Conservation (phyloP, 2,113 vertebrate genomes). For the Eulacestoma nigropectus region DNA sequence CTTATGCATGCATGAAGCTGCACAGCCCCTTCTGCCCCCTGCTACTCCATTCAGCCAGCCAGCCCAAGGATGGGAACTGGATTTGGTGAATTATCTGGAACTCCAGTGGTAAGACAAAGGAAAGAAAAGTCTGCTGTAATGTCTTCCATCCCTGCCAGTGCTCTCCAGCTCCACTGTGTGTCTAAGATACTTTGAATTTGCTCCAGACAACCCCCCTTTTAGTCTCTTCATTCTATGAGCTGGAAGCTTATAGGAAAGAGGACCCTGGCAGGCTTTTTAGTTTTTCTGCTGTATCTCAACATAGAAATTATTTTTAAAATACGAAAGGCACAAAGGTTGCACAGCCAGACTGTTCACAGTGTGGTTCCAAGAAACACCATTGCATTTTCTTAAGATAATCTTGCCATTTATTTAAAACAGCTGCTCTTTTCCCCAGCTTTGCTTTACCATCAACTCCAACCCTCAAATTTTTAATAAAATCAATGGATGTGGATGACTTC, state of each 20-base stretch:
- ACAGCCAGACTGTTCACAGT: slow-evolving; percentile 12
- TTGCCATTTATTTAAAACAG: slow-evolving; percentile 17
- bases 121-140: slow-evolving; percentile 21
- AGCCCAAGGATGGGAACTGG: neutral
- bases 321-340: neutral
- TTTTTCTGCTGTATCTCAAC: slow-evolving; percentile 16
- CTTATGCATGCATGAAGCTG: slow-evolving; percentile 25
- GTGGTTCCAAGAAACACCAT: slow-evolving; percentile 23
- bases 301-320: slow-evolving; percentile 47
- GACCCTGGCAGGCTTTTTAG: neutral
- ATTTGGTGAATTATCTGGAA: slow-evolving; percentile 28
- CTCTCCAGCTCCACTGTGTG: neutral
- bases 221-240: neutral
- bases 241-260: neutral
- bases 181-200: slow-evolving; percentile 36
- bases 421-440: neutral
- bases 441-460: neutral
- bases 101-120: slow-evolving; percentile 26
- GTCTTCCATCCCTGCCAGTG: neutral
- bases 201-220: slow-evolving; percentile 36
- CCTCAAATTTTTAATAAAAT: neutral
- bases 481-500: neutral
- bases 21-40: slow-evolving; percentile 37
- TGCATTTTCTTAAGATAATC: neutral
- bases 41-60: slow-evolving; percentile 40